Conservation (phyloP, 1,140 invertebrate genomes). For the Pomacea maculata region DNA sequence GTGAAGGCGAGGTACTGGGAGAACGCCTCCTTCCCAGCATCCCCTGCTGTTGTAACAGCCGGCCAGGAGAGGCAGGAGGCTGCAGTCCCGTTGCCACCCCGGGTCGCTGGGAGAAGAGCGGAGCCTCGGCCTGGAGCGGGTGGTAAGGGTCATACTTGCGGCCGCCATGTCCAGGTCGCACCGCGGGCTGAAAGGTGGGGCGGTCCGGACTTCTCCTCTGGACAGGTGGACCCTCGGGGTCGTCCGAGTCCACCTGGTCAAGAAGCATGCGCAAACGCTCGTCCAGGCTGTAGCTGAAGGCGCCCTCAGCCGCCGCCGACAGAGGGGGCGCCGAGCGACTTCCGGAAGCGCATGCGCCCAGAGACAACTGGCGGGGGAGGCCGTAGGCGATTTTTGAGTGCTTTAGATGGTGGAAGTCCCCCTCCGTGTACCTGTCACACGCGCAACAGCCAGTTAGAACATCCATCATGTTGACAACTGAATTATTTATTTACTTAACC, state of each 20-base stretch:
- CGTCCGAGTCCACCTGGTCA: neutral
- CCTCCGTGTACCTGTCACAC: conserved; percentile 52
- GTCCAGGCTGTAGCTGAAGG: conserved; percentile 26
- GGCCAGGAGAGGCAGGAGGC: too few species aligned
- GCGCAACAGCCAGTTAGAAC: too few species aligned
- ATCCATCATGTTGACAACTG: too few species aligned
- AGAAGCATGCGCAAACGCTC: conserved; percentile 7
- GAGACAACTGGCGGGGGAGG: conserved; percentile 51
- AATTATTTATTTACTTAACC: too few species aligned
- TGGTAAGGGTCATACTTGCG: too few species aligned
- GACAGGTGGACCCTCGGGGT: too few species aligned
- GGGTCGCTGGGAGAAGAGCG: too few species aligned
- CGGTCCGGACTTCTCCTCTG: neutral
- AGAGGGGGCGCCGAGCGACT: neutral
- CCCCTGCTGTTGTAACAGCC: too few species aligned
- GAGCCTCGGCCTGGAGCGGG: too few species aligned
- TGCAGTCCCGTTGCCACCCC: too few species aligned
- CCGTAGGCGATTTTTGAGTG: conserved; percentile 42
- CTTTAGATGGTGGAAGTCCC: conserved; percentile 60
- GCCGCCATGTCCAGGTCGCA: too few species aligned
- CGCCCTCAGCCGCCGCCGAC: neutral
- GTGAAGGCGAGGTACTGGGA: conserved; percentile 19
- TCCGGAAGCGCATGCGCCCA: conserved; percentile 22
- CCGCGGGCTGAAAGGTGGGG: neutral
- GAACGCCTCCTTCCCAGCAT: conserved; percentile 7